Conservation (phyloP, 2,113 vertebrate species). For the Pomatorhinus ruficollis region DNA sequence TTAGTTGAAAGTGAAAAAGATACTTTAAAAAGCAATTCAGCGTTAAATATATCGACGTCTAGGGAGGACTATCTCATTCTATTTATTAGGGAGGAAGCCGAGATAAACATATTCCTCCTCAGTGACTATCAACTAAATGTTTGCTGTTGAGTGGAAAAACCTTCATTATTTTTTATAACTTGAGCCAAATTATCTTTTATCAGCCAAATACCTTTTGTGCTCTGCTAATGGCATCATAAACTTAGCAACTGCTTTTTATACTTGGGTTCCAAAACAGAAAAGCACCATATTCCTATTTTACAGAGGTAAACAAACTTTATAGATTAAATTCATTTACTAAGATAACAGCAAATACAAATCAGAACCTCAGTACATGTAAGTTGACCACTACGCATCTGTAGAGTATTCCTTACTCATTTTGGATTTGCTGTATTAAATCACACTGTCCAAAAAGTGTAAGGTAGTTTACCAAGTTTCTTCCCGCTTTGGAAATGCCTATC, state of each 20-base stretch:
- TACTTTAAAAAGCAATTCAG: not conserved
- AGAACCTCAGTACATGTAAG: not conserved
- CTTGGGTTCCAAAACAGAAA: not conserved
- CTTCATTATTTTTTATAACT: not conserved
- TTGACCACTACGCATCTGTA: not conserved
- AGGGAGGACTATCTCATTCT: not conserved
- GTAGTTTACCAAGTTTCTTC: not conserved
- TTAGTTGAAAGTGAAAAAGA: not conserved
- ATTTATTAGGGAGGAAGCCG: not conserved
- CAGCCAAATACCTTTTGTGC: not conserved
- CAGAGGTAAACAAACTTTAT: not conserved
- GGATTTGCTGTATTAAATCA: not conserved
- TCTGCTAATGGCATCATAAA: not conserved
- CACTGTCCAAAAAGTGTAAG: not conserved
- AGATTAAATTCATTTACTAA: not conserved
- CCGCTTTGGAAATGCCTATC: not conserved
- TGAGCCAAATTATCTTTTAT: not conserved
- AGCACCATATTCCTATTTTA: not conserved
- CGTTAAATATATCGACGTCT: not conserved
- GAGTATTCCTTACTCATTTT: not conserved
- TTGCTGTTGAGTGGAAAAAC: not conserved
- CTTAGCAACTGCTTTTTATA: not conserved
- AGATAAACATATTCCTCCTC: not conserved
- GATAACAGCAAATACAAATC: not conserved
- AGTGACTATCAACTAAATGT: not conserved